Evolutionary conservation across 2,113 vertebrate genomes (phyloP).

Genomic region (Paracanthobrama guichenoti): DNA sequence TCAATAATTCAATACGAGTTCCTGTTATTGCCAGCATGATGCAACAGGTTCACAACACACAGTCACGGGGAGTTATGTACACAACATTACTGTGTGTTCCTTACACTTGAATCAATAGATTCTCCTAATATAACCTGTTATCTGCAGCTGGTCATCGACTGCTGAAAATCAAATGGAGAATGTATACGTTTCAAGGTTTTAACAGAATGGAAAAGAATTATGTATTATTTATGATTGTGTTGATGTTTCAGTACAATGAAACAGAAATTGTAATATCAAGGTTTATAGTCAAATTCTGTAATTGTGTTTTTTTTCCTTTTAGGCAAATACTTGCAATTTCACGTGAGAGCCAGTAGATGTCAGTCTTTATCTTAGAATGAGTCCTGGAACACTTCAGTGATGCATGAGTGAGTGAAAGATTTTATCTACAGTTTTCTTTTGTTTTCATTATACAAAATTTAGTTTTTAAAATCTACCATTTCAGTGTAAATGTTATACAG

Average conservation of each 20-base stretch:
- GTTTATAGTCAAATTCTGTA: neutral
- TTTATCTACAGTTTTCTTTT: neutral
- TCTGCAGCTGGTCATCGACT: neutral
- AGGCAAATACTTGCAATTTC: neutral
- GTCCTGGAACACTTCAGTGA: neutral
- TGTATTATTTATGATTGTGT: neutral
- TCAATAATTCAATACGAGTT: conserved; percentile 75
- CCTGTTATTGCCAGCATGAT: conserved; percentile 73
- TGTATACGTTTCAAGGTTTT: neutral
- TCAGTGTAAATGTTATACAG: neutral
- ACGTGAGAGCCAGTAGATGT: conserved; percentile 5
- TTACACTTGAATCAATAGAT: conserved; percentile 27
- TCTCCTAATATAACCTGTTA: neutral
- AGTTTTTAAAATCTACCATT: neutral
- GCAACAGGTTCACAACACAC: conserved; percentile 69
- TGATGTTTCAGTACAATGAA: neutral
- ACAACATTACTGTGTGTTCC: conserved; percentile 16
- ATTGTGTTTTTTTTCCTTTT: neutral
- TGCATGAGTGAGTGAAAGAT: neutral
- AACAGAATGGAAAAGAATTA: neutral
- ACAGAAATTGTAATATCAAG: neutral
- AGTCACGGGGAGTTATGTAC: neutral
- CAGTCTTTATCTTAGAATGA: neutral
- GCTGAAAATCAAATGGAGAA: neutral
- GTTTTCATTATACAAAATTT: too few relatives aligned